Conservation (phyloP, 2,888 invertebrate genomes). For the Pyrochroa serraticornis region DNA sequence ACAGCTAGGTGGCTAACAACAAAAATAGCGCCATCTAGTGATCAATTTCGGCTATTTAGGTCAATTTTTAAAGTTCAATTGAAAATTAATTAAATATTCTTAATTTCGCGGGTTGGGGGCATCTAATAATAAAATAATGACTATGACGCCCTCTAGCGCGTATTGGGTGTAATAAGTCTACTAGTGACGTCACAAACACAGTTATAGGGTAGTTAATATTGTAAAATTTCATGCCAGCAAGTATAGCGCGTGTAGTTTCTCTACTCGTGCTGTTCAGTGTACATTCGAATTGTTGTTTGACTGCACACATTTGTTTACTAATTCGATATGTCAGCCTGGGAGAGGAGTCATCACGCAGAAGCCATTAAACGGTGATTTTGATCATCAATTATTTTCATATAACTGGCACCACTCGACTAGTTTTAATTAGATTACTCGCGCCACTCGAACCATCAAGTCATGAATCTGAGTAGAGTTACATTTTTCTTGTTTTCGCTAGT, state of each 20-base stretch:
- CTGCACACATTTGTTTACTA: background rate
- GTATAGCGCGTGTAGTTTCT: too few species aligned
- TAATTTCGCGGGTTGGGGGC: too few species aligned
- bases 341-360: background rate
- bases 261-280: background rate
- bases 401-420: background rate
- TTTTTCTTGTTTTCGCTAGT: slow-evolving; percentile 1
- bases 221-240: too few species aligned
- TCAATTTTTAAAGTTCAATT: too few species aligned
- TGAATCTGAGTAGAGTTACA: background rate
- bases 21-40: too few species aligned
- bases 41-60: too few species aligned
- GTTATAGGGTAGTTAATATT: too few species aligned
- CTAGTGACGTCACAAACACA: too few species aligned
- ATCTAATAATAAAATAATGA: background rate
- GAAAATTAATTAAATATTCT: too few species aligned
- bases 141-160: background rate
- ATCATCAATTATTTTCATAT: background rate
- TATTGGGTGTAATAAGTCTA: too few species aligned
- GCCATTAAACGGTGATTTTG: background rate
- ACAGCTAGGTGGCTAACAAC: too few species aligned
- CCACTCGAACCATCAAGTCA: background rate
- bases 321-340: too few species aligned
- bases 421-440: background rate
- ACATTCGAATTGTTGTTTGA: background rate